Evolutionary conservation across 2,888 invertebrate genomes (phyloP), one percentile per base, ranked within the genome.

Genomic region (Macrophya alboannulata): DNA sequence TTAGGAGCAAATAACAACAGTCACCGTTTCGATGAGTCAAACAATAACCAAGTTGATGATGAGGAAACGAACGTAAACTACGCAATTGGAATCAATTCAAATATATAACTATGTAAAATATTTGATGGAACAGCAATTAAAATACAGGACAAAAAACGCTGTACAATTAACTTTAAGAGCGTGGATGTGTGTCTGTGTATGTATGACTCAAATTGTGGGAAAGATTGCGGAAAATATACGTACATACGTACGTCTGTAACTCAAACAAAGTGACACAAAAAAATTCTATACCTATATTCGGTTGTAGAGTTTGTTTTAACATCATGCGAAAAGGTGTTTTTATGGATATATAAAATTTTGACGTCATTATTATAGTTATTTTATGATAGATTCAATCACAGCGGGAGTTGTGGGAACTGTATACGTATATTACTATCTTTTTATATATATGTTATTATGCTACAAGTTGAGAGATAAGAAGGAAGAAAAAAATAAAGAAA

Each of bases 381-480:
- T 62, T 62, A 12, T 25, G 62, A 62, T 62, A 12, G 25, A 62
- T 62, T 62, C 25, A 9, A 21, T 25, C 15, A 6, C 65, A 15
- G 31, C 65, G 31, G 65, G 31, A 37, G 6, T 55, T 17, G n/a
- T n/a, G n/a, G n/a, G n/a, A n/a, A n/a, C n/a, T n/a, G n/a, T n/a
- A n/a, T n/a, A n/a, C n/a, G n/a, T n/a, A n/a, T n/a, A n/a, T 37
- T 37, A 15, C 17, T 31, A 31, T 68, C 31, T 37, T 68, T 25
- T 31, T 68, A 25, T 59, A 51, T 76, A n/a, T 37, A 43, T 45
- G 31, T 74, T 43, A 25, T 76, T 45, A n/a, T 55, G 77, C n/a
- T 77, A 6, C 77, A 55, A 77, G 37, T 55, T 21, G 37, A 31
- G 45, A 45, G 72, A 45, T 31, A 31, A 2, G 3, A 31, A 2